phyloP scores from a whole-genome alignment of 1,140 invertebrate species.

The Druon quercuslanigerum region DNA sequence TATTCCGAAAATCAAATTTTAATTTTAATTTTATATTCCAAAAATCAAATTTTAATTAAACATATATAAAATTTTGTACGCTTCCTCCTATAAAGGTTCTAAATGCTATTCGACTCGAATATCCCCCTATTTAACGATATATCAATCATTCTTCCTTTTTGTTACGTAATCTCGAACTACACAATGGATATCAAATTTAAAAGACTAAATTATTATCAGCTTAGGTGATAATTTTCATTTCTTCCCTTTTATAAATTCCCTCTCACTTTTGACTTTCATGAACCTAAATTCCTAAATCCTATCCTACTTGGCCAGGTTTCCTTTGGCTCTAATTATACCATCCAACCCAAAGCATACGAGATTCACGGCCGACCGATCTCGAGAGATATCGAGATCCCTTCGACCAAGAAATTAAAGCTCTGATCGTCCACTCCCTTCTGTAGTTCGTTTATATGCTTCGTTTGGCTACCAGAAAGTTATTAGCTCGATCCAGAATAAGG shows the following conservation, averaged over 20 bases:
- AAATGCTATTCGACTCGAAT: no score
- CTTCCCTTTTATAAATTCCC: not conserved
- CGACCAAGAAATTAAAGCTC: slow-evolving; percentile 39
- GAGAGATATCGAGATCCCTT: slow-evolving; percentile 43
- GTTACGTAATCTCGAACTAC: no score
- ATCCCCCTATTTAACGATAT: no score
- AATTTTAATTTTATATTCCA: no score
- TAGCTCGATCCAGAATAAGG: slow-evolving; percentile 34
- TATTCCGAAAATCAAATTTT: no score
- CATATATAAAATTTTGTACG: no score
- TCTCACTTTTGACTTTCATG: slow-evolving; percentile 42
- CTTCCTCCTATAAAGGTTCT: no score
- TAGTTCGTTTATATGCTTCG: slow-evolving; percentile 31
- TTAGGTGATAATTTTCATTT: not conserved
- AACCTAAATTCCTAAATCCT: not conserved
- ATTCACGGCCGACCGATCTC: slow-evolving; percentile 42
- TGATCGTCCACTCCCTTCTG: slow-evolving; percentile 3
- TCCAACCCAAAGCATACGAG: slow-evolving; percentile 36
- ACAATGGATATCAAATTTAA: no score
- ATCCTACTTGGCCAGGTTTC: not conserved
- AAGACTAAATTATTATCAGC: not conserved
- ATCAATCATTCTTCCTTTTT: no score
- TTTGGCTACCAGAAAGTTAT: slow-evolving; percentile 35
- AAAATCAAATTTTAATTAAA: no score
- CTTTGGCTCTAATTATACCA: slow-evolving; percentile 44